Conservation (phyloP, 2,888 invertebrate species). For the Leptothorax acervorum region DNA sequence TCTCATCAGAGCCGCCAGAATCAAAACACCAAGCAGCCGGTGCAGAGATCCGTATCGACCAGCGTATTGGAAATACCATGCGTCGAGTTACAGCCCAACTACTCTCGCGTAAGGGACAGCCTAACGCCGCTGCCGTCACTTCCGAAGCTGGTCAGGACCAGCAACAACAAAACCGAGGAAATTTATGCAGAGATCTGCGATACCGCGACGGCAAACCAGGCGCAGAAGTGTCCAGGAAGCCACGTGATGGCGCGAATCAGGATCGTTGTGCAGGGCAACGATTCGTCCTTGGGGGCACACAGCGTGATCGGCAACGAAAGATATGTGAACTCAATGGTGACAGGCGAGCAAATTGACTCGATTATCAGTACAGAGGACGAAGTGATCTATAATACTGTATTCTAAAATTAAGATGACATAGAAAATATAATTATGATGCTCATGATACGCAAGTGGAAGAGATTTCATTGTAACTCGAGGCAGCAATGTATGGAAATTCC, state of each 20-base stretch:
- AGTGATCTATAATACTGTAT: constrained; percentile 83
- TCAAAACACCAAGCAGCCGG: constrained; percentile 79
- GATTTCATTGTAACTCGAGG: constrained; percentile 10
- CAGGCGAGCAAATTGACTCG: constrained; percentile 80
- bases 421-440: neutral
- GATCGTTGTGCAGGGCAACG: constrained; percentile 81
- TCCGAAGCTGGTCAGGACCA: constrained; percentile 69
- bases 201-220: constrained; percentile 68
- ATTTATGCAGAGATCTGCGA: constrained; percentile 84
- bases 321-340: constrained; percentile 81
- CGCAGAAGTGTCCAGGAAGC: constrained; percentile 79
- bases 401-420: constrained; percentile 67
- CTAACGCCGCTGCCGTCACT: constrained; percentile 79
- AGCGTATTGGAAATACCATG: constrained; percentile 82
- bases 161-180: constrained; percentile 80
- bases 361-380: constrained; percentile 82
- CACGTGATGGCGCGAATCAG: constrained; percentile 84
- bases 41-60: constrained; percentile 83
- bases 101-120: constrained; percentile 82
- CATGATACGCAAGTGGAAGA: neutral
- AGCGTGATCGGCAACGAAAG: constrained; percentile 67
- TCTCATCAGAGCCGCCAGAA: constrained; percentile 75
- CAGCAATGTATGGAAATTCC: constrained; percentile 41
- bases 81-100: constrained; percentile 82
- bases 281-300: constrained; percentile 66